Percentiles rank a stretch among this genome's conserved stretches.
Evolutionary conservation across 1,140 invertebrate species (phyloP).

Genomic region (Araneus ventricosus): DNA sequence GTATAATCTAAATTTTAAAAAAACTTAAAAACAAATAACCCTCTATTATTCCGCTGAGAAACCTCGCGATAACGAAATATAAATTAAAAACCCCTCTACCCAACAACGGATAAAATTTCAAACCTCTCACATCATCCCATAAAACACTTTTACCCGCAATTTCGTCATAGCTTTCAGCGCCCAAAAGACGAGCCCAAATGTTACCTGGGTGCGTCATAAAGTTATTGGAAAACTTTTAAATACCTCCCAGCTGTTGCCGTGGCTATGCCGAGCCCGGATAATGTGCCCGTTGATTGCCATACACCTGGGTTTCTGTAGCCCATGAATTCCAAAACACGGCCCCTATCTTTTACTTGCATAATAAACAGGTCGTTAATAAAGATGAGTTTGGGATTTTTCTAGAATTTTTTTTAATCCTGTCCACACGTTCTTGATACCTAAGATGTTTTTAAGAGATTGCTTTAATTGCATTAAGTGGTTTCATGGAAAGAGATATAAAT

Average conservation of each 20-base stretch:
- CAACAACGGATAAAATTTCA: slow-evolving; percentile 42
- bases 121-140: background rate
- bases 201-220: slow-evolving; percentile 65
- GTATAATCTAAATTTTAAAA: background rate
- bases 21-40: background rate
- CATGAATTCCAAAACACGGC: slow-evolving; percentile 27
- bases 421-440: background rate
- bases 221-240: slow-evolving; percentile 66
- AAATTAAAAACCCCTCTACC: slow-evolving; percentile 52
- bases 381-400: slow-evolving; percentile 61
- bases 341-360: slow-evolving; percentile 57
- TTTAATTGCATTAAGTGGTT: slow-evolving; percentile 67
- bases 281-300: slow-evolving; percentile 33
- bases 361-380: slow-evolving; percentile 70
- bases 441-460: slow-evolving; percentile 45
- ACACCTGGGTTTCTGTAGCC: background rate
- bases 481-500: slow-evolving; percentile 31
- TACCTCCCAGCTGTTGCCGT: slow-evolving; percentile 57
- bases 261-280: background rate
- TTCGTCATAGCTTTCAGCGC: background rate
- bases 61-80: slow-evolving; percentile 13
- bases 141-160: slow-evolving; percentile 20
- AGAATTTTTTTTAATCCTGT: background rate
- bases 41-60: background rate
- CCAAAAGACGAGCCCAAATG: slow-evolving; percentile 42